Conservation (phyloP, 2,113 vertebrate genomes). For the Malurus cyaneus region DNA sequence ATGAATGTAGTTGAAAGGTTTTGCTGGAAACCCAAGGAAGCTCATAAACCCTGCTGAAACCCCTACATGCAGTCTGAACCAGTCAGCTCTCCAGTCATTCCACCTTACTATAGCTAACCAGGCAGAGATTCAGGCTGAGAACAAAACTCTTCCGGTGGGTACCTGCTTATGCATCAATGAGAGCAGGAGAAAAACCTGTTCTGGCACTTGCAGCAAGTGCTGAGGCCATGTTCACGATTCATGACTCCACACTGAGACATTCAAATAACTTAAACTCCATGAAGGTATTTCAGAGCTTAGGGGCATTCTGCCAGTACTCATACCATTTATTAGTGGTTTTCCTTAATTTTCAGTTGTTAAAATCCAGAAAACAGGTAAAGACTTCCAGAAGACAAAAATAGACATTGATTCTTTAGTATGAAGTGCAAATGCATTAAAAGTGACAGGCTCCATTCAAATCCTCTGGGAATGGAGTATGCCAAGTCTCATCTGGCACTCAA, state of each 20-base stretch:
- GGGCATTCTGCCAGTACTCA: neutral
- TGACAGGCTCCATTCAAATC: conserved; percentile 28
- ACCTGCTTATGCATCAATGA: neutral
- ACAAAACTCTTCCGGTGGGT: neutral
- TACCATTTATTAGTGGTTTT: neutral
- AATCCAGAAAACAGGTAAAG: conserved; percentile 14
- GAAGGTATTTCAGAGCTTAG: neutral
- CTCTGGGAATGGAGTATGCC: neutral
- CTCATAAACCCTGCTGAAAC: neutral
- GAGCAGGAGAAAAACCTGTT: neutral
- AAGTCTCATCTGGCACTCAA: conserved; percentile 50
- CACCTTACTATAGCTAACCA: neutral
- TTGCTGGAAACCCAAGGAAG: neutral
- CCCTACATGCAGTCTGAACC: rapidly evolving
- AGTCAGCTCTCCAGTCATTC: rapidly evolving
- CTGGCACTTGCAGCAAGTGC: neutral
- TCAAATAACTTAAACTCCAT: neutral
- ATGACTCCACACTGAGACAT: neutral
- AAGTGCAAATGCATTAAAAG: conserved; percentile 14
- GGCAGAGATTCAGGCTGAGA: neutral
- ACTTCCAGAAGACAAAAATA: conserved; percentile 39
- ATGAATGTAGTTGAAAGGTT: neutral
- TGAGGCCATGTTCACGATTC: neutral
- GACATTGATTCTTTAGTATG: neutral
- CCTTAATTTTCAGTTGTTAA: conserved; percentile 18